These are phyloP conservation scores for Pseudomyrmex cubaensis DNA, from an alignment of 1,140 invertebrate genomes.

Conservation along the genomic window DNA sequence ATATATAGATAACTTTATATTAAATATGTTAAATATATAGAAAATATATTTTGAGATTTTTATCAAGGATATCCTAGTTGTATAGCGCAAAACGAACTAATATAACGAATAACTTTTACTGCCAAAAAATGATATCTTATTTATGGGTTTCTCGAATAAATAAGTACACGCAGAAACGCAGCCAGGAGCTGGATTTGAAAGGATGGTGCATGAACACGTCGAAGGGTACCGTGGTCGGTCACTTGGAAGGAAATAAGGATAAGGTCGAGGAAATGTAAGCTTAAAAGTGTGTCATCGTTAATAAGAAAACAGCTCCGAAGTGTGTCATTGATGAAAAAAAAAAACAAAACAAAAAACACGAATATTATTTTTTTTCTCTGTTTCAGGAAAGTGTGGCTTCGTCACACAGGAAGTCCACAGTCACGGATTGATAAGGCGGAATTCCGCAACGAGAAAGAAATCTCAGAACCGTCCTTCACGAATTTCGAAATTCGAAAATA, in stretches of 20 bases:
- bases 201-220: constrained; percentile 93
- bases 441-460: constrained; percentile 88
- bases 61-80: too few relatives aligned
- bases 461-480: constrained; percentile 71
- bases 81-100: too few relatives aligned
- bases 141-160: constrained; percentile 40
- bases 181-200: constrained; percentile 87
- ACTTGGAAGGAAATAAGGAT: constrained; percentile 88
- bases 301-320: constrained; percentile 69
- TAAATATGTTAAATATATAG: too few relatives aligned
- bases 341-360: neutral
- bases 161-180: constrained; percentile 89
- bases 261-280: constrained; percentile 90
- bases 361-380: constrained; percentile 47
- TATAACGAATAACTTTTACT: neutral
- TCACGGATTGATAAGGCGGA: constrained; percentile 89
- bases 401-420: constrained; percentile 88
- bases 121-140: neutral
- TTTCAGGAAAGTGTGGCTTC: constrained; percentile 90
- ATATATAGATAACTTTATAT: too few relatives aligned
- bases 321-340: neutral
- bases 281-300: neutral
- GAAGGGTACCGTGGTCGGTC: constrained; percentile 89
- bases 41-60: too few relatives aligned
- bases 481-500: constrained; percentile 76